A percentile compares a stretch with the other conserved stretches of the same genome.
Conservation (phyloP, 1,140 invertebrate genomes). For the Oreohelix idahoensis region DNA sequence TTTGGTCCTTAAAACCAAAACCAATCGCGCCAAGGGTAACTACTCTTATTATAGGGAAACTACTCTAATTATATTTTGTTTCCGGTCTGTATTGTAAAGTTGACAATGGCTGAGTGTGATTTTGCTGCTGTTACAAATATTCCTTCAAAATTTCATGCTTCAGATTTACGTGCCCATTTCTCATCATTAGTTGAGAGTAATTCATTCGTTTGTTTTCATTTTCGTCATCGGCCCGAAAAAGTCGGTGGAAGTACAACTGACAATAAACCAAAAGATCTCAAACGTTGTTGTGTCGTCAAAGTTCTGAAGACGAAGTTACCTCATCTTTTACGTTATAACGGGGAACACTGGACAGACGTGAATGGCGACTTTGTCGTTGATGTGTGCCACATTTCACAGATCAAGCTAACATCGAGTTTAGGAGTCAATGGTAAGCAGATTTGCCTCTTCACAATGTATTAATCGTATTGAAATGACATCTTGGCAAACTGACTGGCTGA, state of each 20-base stretch:
- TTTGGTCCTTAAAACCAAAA: too few species aligned
- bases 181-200: slow-evolving; percentile 74
- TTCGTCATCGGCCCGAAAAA: slow-evolving; percentile 75
- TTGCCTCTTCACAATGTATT: too few species aligned
- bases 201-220: slow-evolving; percentile 77
- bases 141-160: slow-evolving; percentile 74
- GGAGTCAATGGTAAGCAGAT: neutral
- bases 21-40: too few species aligned
- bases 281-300: slow-evolving; percentile 72
- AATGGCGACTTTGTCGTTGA: slow-evolving; percentile 70
- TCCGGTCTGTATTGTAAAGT: too few species aligned
- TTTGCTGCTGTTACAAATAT: slow-evolving; percentile 74
- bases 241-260: slow-evolving; percentile 9
- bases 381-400: slow-evolving; percentile 69
- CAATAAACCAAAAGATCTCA: slow-evolving; percentile 31
- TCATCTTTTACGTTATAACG: slow-evolving; percentile 73
- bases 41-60: too few species aligned
- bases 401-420: slow-evolving; percentile 57
- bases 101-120: slow-evolving; percentile 7
- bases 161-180: slow-evolving; percentile 76
- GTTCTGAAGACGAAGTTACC: slow-evolving; percentile 54
- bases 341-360: slow-evolving; percentile 74
- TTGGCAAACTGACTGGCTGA: too few species aligned
- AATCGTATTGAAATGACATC: too few species aligned
- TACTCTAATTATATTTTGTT: too few species aligned